Evolutionary conservation across 2,888 invertebrate species (phyloP).

Genomic region (Hirtodrosophila alboralis): DNA sequence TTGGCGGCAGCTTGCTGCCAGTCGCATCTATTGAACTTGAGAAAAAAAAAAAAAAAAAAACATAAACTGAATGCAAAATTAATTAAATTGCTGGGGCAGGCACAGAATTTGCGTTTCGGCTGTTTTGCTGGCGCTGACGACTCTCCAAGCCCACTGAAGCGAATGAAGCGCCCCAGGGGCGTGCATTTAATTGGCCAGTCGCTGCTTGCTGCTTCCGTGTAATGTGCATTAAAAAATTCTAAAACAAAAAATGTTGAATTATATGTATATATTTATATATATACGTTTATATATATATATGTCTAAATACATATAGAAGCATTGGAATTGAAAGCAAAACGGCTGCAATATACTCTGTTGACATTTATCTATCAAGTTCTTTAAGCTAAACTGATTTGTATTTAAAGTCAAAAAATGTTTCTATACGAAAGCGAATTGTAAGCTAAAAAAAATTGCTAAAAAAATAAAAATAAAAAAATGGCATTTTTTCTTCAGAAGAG

Average conservation of each 20-base stretch:
- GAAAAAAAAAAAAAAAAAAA: constrained; percentile 1
- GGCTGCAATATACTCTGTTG: too few relatives aligned
- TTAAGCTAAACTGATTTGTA: too few relatives aligned
- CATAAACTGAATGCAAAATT: constrained; percentile 41
- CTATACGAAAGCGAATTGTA: too few relatives aligned
- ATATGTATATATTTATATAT: background rate
- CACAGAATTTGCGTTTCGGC: constrained; percentile 24
- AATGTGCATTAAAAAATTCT: constrained; percentile 51
- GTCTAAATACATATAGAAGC: too few relatives aligned
- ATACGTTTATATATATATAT: constrained; percentile 7
- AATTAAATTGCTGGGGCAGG: constrained; percentile 42
- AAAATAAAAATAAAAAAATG: too few relatives aligned
- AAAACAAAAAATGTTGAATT: constrained; percentile 23
- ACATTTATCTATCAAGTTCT: too few relatives aligned
- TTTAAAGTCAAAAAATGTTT: too few relatives aligned
- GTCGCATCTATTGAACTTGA: constrained; percentile 43
- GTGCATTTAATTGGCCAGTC: constrained; percentile 54
- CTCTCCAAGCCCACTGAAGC: constrained; percentile 33
- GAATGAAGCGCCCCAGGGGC: constrained; percentile 39
- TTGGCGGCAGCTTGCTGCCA: constrained; percentile 21
- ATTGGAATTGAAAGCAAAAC: too few relatives aligned
- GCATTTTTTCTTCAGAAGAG: too few relatives aligned
- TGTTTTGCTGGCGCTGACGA: constrained; percentile 1
- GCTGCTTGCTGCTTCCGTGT: constrained; percentile 51
- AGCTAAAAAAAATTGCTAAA: too few relatives aligned